A percentile compares a stretch with the other conserved stretches of the same genome.
Conservation (phyloP, 2,888 invertebrate genomes). For the Ectemnius continuus region DNA sequence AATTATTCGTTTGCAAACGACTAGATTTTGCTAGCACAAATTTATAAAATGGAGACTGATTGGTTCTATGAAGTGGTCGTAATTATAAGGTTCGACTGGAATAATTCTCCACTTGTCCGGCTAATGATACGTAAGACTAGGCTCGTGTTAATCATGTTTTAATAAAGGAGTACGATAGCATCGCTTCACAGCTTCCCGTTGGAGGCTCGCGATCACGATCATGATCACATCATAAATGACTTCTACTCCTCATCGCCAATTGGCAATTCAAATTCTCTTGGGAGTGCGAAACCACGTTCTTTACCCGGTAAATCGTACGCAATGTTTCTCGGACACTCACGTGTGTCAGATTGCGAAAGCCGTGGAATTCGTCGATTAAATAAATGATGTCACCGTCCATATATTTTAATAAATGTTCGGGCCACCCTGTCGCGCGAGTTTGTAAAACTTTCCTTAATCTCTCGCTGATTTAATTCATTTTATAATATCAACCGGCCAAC, state of each 20-base stretch:
- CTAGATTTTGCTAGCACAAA: too few relatives aligned
- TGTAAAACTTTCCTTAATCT: not conserved
- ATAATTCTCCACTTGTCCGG: not conserved
- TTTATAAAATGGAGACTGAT: too few relatives aligned
- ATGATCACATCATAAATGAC: not conserved
- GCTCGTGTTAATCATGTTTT: not conserved
- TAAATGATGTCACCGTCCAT: conserved; percentile 25
- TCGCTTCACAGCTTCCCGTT: not conserved
- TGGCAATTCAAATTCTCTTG: conserved; percentile 25
- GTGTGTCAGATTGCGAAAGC: conserved; percentile 30
- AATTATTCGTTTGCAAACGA: too few relatives aligned
- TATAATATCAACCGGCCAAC: not conserved
- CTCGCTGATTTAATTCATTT: not conserved
- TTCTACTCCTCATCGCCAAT: conserved; percentile 12
- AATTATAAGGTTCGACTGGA: not conserved
- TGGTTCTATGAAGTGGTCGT: not conserved
- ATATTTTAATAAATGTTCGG: conserved; percentile 2
- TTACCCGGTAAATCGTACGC: conserved; percentile 3
- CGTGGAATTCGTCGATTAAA: conserved; percentile 19
- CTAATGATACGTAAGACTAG: not conserved
- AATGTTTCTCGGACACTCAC: conserved; percentile 27
- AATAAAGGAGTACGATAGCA: not conserved
- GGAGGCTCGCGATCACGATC: not conserved
- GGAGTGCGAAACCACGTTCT: conserved; percentile 10
- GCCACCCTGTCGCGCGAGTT: not conserved